These are phyloP conservation scores for Etheostoma spectabile DNA, from an alignment of 2,113 vertebrate genomes.

Conservation along the genomic window DNA sequence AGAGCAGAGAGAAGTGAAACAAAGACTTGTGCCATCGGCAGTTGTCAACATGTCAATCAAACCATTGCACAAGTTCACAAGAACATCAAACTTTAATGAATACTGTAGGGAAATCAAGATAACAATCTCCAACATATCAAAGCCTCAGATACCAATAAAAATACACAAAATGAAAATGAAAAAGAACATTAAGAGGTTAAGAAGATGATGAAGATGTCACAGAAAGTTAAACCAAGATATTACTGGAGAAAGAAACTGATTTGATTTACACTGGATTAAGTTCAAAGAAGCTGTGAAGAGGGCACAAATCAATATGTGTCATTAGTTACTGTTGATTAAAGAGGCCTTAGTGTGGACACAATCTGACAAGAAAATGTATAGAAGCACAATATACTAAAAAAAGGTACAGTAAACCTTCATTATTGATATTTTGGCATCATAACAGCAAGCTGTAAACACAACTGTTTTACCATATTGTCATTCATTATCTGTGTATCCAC, in stretches of 20 bases:
- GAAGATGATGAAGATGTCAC: conserved; percentile 1
- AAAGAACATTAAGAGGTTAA: too few species aligned
- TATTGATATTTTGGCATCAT: background rate
- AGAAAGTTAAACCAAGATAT: background rate
- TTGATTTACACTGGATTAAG: background rate
- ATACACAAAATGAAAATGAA: background rate
- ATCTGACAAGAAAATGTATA: background rate
- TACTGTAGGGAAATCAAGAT: conserved; percentile 43
- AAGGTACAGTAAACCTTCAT: background rate
- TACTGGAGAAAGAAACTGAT: background rate
- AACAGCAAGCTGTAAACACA: background rate
- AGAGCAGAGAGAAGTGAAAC: background rate
- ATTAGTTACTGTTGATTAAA: too few species aligned
- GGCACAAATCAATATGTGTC: too few species aligned
- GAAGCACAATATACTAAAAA: background rate
- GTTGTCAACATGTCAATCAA: conserved; percentile 28
- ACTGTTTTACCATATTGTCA: background rate
- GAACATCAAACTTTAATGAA: conserved; percentile 35
- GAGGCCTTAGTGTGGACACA: background rate
- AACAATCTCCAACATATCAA: conserved; percentile 24
- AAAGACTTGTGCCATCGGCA: conserved; percentile 6
- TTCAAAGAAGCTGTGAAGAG: background rate
- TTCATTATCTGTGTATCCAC: too few species aligned
- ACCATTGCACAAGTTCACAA: background rate
- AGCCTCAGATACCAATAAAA: conserved; percentile 15